Base-by-base conservation (phyloP, 2,888 invertebrate species). In the Temnothorax unifasciatus region DNA sequence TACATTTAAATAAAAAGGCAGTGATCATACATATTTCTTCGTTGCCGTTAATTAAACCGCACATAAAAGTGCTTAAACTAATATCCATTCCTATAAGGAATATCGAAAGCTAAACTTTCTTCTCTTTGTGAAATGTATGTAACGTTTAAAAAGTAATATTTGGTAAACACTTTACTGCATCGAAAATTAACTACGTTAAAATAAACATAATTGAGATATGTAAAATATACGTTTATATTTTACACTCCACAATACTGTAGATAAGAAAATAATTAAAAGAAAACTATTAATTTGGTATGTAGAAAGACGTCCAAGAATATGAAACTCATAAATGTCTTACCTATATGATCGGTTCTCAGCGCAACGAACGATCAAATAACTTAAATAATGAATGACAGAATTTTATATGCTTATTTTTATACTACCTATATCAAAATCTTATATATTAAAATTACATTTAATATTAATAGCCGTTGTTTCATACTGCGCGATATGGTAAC, bases 61-160 rank as follows among this genome's bases (percentile, higher is more conserved):
- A 44, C 59, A 61, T 47, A 25, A 57, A 69, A 54, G n/a, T 34
- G n/a, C 5, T 61, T 61, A 8, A n/a, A 34, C 4, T 61, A 34
- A 57, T 61, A 61, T 61, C 13, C 5, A 54, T 18, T 59, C n/a
- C 44, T 44, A 44, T 13, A 44, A 44, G 13, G 4, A 47, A 44
- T 13, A 44, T 38, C 50, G 38, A 50, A 11, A 21, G 4, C 21
- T 50, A 52, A 44, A 44, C 15, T 47, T 61, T 44, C 15, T 41
- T 73, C 5, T 41, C 25, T 50, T 50, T 63, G 3, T 50, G 9
- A 61, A 29, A n/a, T 15, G 11, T 52, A 21, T 29, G 9, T 13
- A 44, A 3, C 8, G 13, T 44, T 25, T 52, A 77, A 57, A 69
- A 57, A 57, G 18, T 59, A 77, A 66, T 68, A 69, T 77, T 77